Conservation (phyloP, 2,888 invertebrate genomes). For the Drosophila robusta region DNA sequence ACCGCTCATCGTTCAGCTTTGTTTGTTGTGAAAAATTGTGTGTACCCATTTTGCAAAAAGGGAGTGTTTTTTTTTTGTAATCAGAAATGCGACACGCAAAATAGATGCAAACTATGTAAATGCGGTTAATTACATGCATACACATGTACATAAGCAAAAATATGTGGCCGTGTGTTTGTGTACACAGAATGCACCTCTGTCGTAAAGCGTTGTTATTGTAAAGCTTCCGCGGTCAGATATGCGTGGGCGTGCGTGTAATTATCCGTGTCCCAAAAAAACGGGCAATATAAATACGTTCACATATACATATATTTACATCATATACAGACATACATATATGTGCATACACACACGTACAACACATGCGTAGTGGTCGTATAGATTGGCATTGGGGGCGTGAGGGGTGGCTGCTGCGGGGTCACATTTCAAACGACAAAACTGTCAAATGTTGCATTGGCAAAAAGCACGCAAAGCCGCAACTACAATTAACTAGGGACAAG, state of each 20-base stretch:
- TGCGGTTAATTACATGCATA: slow-evolving; percentile 16
- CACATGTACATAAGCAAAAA: not conserved
- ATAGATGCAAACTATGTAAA: slow-evolving; percentile 34
- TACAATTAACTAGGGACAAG: slow-evolving; percentile 34
- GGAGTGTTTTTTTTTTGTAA: slow-evolving; percentile 51
- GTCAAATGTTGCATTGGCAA: slow-evolving; percentile 49
- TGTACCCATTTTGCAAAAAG: slow-evolving; percentile 70
- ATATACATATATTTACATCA: slow-evolving; percentile 1
- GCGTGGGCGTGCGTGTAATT: slow-evolving; percentile 25
- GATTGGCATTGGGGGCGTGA: not conserved
- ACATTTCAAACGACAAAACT: slow-evolving; percentile 32
- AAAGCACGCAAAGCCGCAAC: slow-evolving; percentile 28
- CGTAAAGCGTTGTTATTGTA: slow-evolving; percentile 14
- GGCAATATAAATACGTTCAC: slow-evolving; percentile 17
- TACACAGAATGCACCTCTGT: not conserved
- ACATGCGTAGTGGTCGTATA: slow-evolving; percentile 47
- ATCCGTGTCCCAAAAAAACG: slow-evolving; percentile 24
- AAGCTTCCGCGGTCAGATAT: slow-evolving; percentile 13
- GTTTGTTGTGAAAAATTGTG: slow-evolving; percentile 80
- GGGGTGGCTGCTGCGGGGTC: slow-evolving; percentile 4
- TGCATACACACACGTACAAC: slow-evolving; percentile 1
- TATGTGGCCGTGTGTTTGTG: not conserved
- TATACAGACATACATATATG: not conserved
- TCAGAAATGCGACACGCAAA: slow-evolving; percentile 17
- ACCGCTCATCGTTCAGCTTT: slow-evolving; percentile 45